A percentile compares a stretch with the other conserved stretches of the same genome.
Evolutionary conservation across 1,140 invertebrate genomes (phyloP).

Genomic region (Lasioglossum albipes): DNA sequence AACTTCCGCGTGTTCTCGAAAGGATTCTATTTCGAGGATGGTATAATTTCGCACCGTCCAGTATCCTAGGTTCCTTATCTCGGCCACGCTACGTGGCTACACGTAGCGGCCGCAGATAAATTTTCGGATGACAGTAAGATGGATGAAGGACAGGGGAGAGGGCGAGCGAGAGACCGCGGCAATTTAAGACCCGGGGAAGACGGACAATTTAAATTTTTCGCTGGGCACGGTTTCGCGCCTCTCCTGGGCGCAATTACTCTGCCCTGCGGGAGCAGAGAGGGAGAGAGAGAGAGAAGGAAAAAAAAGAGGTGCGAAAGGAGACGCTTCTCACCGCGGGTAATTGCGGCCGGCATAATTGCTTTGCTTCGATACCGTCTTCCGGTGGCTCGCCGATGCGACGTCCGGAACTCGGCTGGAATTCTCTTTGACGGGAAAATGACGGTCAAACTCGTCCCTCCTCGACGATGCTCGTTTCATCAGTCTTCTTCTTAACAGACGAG

Average conservation of each 20-base stretch:
- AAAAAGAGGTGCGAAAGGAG: slow-evolving; percentile 5
- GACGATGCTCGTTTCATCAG: not conserved
- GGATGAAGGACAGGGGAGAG: slow-evolving; percentile 50
- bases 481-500: too few species aligned
- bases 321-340: slow-evolving; percentile 5
- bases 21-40: slow-evolving; percentile 23
- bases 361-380: slow-evolving; percentile 16
- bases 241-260: slow-evolving; percentile 44
- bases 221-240: slow-evolving; percentile 36
- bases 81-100: slow-evolving; percentile 10
- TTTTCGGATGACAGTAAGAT: slow-evolving; percentile 61
- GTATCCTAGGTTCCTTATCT: slow-evolving; percentile 13
- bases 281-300: not conserved
- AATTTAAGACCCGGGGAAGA: slow-evolving; percentile 43
- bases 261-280: too few species aligned
- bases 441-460: not conserved
- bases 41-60: slow-evolving; percentile 28
- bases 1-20: not conserved
- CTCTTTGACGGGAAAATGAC: not conserved
- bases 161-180: not conserved
- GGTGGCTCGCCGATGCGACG: not conserved
- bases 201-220: slow-evolving; percentile 61
- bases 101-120: slow-evolving; percentile 50
- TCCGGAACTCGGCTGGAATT: not conserved
- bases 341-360: slow-evolving; percentile 23